Evolutionary conservation across 2,888 invertebrate genomes (phyloP), one percentile per base, ranked within the genome.

Genomic region (Lottia scabra): DNA sequence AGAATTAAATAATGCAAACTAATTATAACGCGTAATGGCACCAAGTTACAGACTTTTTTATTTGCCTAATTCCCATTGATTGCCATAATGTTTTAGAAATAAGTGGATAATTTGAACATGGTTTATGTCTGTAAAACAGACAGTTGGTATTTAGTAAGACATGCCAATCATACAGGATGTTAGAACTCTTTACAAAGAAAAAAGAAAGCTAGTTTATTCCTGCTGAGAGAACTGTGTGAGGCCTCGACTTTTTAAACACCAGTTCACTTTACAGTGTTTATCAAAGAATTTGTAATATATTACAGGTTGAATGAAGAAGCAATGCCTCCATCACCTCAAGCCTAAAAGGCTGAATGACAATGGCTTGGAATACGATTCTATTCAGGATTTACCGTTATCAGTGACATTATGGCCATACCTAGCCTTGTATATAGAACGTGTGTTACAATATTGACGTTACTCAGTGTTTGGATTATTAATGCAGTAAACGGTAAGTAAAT

Each of bases 271-370:
- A 8, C 8, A 38, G 38, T 38, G 5, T 38, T 38, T 38, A 38
- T 38, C 38, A 38, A 38, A 38, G 38, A 38, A 38, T 38, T 38
- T 38, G 38, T 38, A 38, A 38, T 38, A 38, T 56, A 23, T 56
- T 23, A 13, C 56, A 56, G 56, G 56, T 56, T 56, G 56, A 56
- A 56, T 56, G 56, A 56, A n/a, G 56, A 56, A 56, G 13, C 56
- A 13, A 56, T 56, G 56, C 38, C 38, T 38, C 38, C 38, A 38
- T 38, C 38, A 38, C 38, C 38, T 38, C 38, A 38, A 38, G 38
- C 38, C 38, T 38, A 38, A 38, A 38, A 38, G 38, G 38, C 38
- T 38, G 38, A 8, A 38, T 10, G 8, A 38, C 38, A 38, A 38
- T 38, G 38, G 38, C 38, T 10, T 38, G 38, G 38, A 38, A 38